Conservation (phyloP, 2,888 invertebrate species). For the Empis stercorea region DNA sequence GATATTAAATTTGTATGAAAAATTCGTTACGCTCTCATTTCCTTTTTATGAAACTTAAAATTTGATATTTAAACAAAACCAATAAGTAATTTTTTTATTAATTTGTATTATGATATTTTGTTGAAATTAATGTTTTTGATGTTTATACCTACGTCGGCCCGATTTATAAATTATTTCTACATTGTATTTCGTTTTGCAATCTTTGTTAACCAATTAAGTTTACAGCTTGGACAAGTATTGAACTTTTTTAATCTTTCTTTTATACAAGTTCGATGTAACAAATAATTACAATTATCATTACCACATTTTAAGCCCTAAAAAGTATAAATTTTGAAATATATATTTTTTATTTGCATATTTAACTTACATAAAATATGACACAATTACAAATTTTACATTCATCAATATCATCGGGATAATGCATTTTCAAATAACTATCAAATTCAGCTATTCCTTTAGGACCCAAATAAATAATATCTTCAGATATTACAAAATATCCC, state of each 20-base stretch:
- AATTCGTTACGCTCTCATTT: too few species aligned
- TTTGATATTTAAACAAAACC: too few species aligned
- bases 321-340: background rate
- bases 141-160: too few species aligned
- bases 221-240: background rate
- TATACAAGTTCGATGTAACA: background rate
- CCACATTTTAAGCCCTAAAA: background rate
- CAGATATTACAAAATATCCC: constrained; percentile 17
- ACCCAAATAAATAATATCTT: constrained; percentile 19
- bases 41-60: too few species aligned
- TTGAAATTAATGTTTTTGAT: too few species aligned
- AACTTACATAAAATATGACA: constrained; percentile 21
- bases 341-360: background rate
- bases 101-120: too few species aligned
- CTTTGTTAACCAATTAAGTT: background rate
- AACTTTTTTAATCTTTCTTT: background rate
- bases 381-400: constrained; percentile 20
- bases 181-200: background rate
- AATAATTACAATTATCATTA: background rate
- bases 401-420: constrained; percentile 18
- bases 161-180: too few species aligned
- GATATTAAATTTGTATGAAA: too few species aligned
- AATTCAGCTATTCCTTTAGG: constrained; percentile 21
- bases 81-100: too few species aligned
- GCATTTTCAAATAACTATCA: constrained; percentile 16